Base-by-base conservation (phyloP, 2,113 vertebrate genomes). In the Lutjanus erythropterus region DNA sequence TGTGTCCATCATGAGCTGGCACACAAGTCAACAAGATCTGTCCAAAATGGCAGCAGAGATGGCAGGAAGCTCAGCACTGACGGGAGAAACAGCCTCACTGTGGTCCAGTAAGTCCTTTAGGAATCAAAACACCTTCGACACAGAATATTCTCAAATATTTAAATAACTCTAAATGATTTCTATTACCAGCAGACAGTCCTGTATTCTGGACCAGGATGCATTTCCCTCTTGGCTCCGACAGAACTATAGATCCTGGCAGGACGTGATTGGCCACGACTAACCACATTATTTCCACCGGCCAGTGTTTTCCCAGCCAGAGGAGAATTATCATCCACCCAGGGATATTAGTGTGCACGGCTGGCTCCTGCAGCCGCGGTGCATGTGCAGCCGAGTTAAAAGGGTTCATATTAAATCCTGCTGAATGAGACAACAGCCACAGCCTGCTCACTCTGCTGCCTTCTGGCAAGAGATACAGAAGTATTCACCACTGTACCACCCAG, bases 201-300 rank as follows among this genome's bases (percentile, higher is more conserved):
- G 14, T 5, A 9, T 29, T 19, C 42, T 62, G 60, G 61, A 46
- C 18, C 47, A 4, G 18, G 72, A 42, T 7, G 23, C 58, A 1
- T 6, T 46, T 42, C 27, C 27, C 55, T 50, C 19, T 10, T 39
- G 75, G 75, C 52, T 21, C 23, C 0, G 37, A 27, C 61, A 25
- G 39, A 18, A 12, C 27, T 9, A 1, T 2, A 35, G 70, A 72
- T 60, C 42, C n/a, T 59, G 70, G 55, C 56, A 33, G 0, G 8
- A 33, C 68, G 55, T 49, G 71, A 39, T 21, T 61, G 66, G 35
- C 10, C 42, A 18, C 49, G 4, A 9, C 16, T 35, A 14, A 49
- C 65, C 55, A 25, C 53, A 60, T 50, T 18, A 61, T 70, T 52
- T 78, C 65, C 75, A 49, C 42, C 62, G 11, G 64, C 50, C 71